Percentiles rank a stretch among this genome's conserved stretches.
phyloP scores from a whole-genome alignment of 1,140 invertebrate species.

The Uloborus diversus region DNA sequence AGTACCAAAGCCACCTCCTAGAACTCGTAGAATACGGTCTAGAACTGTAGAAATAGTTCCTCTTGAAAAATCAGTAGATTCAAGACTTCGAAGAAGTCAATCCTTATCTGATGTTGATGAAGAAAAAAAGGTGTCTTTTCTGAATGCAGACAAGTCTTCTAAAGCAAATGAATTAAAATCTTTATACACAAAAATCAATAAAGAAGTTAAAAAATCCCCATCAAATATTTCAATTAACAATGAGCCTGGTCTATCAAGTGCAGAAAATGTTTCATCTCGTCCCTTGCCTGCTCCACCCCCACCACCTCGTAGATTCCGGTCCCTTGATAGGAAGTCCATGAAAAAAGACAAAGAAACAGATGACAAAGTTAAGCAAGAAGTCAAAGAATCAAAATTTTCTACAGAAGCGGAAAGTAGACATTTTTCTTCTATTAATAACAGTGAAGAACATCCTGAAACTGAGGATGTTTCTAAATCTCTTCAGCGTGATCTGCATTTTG shows the following conservation, averaged over 20 bases:
- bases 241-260: constrained; percentile 21
- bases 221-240: no score
- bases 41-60: constrained; percentile 43
- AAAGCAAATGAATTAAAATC: constrained; percentile 14
- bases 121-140: constrained; percentile 5
- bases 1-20: constrained; percentile 41
- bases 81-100: constrained; percentile 29
- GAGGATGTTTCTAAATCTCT: background rate
- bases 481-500: background rate
- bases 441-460: background rate
- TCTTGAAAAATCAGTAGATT: background rate
- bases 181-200: constrained; percentile 46
- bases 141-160: background rate
- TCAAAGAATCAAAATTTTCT: background rate
- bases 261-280: constrained; percentile 11
- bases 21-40: constrained; percentile 32
- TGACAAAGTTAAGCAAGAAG: background rate
- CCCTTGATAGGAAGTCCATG: constrained; percentile 19
- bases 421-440: no score
- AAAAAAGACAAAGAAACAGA: background rate
- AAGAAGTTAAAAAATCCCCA: constrained; percentile 34
- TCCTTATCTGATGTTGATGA: constrained; percentile 45
- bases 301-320: constrained; percentile 39
- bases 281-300: constrained; percentile 51
- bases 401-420: background rate